phyloP scores from a whole-genome alignment of 2,113 vertebrate genomes.

The Caranx melampygus region DNA sequence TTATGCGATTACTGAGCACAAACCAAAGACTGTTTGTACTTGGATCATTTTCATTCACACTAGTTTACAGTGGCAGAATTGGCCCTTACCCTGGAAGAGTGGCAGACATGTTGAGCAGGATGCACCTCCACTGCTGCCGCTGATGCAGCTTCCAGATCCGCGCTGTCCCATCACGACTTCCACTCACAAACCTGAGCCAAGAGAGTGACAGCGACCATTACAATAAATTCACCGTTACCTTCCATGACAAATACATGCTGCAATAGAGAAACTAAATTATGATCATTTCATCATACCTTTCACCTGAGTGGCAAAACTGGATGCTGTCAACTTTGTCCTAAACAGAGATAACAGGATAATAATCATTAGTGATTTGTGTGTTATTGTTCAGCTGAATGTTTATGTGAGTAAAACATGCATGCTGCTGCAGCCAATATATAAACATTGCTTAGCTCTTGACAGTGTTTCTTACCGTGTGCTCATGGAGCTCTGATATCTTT shows the following conservation, averaged over 20 bases:
- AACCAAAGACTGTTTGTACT: background rate
- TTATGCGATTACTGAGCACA: background rate
- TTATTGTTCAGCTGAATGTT: background rate
- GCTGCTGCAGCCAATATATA: background rate
- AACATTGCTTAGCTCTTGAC: background rate
- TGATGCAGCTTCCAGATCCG: slow-evolving; percentile 94
- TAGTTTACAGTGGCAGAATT: background rate
- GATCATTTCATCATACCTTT: slow-evolving; percentile 84
- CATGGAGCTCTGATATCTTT: slow-evolving; percentile 94
- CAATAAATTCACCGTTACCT: background rate
- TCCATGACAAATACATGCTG: background rate
- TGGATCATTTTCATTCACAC: background rate
- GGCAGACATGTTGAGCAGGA: slow-evolving; percentile 93
- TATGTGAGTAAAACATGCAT: background rate
- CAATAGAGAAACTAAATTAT: background rate
- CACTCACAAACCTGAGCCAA: slow-evolving; percentile 91
- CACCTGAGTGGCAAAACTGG: slow-evolving; percentile 93
- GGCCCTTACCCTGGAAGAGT: slow-evolving; percentile 87
- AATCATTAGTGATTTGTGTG: background rate
- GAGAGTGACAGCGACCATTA: background rate
- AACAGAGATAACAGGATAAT: slow-evolving; percentile 8
- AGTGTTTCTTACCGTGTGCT: slow-evolving; percentile 88
- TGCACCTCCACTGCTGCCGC: slow-evolving; percentile 91
- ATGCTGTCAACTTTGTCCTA: slow-evolving; percentile 99
- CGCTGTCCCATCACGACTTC: slow-evolving; percentile 96